These are phyloP conservation scores for Nomia melanderi DNA, from an alignment of 1,140 invertebrate genomes.

Conservation along the genomic window DNA sequence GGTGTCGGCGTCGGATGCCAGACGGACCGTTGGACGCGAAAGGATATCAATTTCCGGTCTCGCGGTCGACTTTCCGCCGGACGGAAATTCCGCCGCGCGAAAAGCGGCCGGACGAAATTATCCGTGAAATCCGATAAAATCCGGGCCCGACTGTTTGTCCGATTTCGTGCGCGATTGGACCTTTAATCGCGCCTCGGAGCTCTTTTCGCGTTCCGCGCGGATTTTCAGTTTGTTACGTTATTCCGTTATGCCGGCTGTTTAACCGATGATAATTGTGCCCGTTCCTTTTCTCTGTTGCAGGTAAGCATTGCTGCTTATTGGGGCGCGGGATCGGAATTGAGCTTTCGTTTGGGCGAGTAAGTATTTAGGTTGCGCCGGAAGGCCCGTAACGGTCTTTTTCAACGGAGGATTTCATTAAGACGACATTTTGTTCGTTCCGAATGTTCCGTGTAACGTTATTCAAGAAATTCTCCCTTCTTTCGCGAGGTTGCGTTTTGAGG, in stretches of 20 bases:
- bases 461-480: too few species aligned
- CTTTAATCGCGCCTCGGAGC: background rate
- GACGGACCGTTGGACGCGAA: background rate
- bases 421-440: too few species aligned
- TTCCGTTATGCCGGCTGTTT: too few species aligned
- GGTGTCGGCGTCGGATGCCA: too few species aligned
- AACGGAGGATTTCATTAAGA: too few species aligned
- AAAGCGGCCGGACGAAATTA: constrained; percentile 16
- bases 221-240: too few species aligned
- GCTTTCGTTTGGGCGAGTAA: background rate
- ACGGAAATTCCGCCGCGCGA: constrained; percentile 19
- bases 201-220: background rate
- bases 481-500: too few species aligned
- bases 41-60: constrained; percentile 39
- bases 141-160: constrained; percentile 9
- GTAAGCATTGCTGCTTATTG: constrained; percentile 33
- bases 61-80: background rate
- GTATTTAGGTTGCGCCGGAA: too few species aligned
- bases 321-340: background rate
- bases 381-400: too few species aligned
- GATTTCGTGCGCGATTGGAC: constrained; percentile 23
- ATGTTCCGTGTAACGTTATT: too few species aligned
- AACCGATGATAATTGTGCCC: too few species aligned
- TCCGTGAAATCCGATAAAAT: constrained; percentile 41
- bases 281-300: constrained; percentile 36